Conservation (phyloP, 1,140 invertebrate species). For the Drosophila repletoides region DNA sequence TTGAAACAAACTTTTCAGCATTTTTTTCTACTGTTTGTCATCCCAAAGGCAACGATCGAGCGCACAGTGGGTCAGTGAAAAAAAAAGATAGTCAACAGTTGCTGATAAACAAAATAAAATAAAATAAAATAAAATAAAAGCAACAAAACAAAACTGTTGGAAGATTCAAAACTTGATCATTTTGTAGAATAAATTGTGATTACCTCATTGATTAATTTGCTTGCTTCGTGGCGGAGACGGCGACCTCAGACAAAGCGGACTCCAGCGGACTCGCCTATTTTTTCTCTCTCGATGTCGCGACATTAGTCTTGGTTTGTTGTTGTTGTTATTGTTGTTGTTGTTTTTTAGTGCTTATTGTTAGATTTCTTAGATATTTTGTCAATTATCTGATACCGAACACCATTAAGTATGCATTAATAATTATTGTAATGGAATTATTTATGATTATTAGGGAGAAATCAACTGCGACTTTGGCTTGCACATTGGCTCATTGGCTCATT, state of each 20-base stretch:
- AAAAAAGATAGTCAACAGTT: background rate
- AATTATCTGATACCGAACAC: constrained; percentile 24
- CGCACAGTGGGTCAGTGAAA: constrained; percentile 30
- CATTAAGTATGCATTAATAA: constrained; percentile 68
- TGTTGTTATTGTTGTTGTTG: background rate
- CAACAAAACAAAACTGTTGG: constrained; percentile 20
- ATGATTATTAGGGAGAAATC: constrained; percentile 58
- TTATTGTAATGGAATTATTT: constrained; percentile 75
- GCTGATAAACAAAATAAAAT: background rate
- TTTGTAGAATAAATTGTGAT: constrained; percentile 45
- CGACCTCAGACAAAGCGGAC: constrained; percentile 14
- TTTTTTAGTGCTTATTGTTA: constrained; percentile 19
- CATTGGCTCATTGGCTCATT: too few relatives aligned
- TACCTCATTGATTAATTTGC: constrained; percentile 68
- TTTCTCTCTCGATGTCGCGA: background rate
- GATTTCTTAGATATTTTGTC: constrained; percentile 18
- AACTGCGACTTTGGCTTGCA: constrained; percentile 39
- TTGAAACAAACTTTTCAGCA: background rate
- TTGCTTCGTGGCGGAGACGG: constrained; percentile 1
- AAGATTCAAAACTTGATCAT: constrained; percentile 17
- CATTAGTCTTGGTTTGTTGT: too few relatives aligned
- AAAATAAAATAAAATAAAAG: background rate
- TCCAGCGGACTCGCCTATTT: constrained; percentile 1
- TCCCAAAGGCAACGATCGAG: constrained; percentile 25
- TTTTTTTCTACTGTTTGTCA: constrained; percentile 14